A percentile compares a stretch with the other conserved stretches of the same genome.
Evolutionary conservation across 64 coral and sea anemone species (phyloP).

Genomic region (Montipora sp.): DNA sequence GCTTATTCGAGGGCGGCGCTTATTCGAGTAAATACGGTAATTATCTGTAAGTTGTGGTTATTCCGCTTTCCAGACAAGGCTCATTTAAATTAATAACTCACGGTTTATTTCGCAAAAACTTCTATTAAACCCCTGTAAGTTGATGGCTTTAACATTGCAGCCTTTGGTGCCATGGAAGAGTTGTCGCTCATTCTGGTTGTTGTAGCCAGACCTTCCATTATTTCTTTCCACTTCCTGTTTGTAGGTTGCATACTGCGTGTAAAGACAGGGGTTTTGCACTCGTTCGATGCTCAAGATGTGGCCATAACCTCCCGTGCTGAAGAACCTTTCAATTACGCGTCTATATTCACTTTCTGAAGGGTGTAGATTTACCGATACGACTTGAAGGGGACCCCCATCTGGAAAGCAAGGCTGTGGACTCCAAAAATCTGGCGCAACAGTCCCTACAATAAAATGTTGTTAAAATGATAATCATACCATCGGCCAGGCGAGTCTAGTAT

Average conservation of each 20-base stretch:
- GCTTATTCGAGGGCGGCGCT: too few species aligned
- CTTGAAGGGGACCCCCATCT: background rate
- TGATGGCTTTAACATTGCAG: conserved; percentile 10
- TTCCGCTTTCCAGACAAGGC: background rate
- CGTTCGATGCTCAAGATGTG: background rate
- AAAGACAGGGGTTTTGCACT: conserved; percentile 15
- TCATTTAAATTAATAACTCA: background rate
- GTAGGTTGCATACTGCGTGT: background rate
- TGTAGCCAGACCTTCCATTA: background rate
- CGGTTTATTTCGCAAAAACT: conserved; percentile 11
- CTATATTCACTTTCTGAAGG: background rate
- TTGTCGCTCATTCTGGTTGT: background rate
- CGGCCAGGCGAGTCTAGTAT: too few species aligned
- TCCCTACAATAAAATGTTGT: background rate
- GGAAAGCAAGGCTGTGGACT: background rate
- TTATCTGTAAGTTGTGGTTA: too few species aligned
- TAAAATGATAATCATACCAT: background rate
- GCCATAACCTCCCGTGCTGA: background rate
- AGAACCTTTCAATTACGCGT: background rate
- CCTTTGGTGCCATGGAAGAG: conserved; percentile 27
- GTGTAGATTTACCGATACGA: background rate
- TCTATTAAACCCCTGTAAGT: conserved; percentile 30
- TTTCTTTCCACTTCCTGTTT: conserved; percentile 10
- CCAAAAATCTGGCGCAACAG: background rate
- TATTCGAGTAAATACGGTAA: too few species aligned